Base-by-base conservation (phyloP, 2,888 invertebrate species). In the Agriopis leucophaearia region DNA sequence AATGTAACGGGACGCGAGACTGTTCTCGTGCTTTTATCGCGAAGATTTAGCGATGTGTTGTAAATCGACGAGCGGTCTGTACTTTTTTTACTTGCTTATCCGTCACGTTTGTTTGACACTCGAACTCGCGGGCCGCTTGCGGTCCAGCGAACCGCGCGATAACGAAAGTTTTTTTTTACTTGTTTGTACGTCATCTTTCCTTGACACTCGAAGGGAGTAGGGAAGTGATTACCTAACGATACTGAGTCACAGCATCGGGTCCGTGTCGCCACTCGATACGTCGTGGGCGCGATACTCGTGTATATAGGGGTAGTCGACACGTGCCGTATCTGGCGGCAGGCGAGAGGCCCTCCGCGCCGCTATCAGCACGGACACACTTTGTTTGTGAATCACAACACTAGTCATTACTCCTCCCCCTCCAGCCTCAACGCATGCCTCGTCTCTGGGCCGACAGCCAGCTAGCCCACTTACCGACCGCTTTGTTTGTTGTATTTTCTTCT, bases 321-420 rank as follows among this genome's bases (percentile, higher is more conserved):
- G 57, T 57, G 64, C 64, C n/a, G 54, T 40, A 54, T 54, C 59
- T 6, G 52, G 47, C 18, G 3, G 5, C 27, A 27, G 6, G 12
- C 12, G n/a, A n/a, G n/a, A n/a, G n/a, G n/a, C n/a, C n/a, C n/a
- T n/a, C n/a, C n/a, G n/a, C n/a, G 16, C 18, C 40, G 58, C 45
- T 45, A 45, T 54, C 51, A 5, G n/a, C 51, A 35, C 58, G 59
- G 48, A 42, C 63, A 12, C 40, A n/a, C 48, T 50, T 42, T 16
- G 50, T 56, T 51, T 38, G 60, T 56, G 56, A 66, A 66, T 66
- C 66, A 62, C 62, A 40, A 45, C 52, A 36, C 57, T 44, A 57
- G 44, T 47, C 38, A 58, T 64, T 16, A 58, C 44, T 15, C 42
- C n/a, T 9, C 15, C n/a, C 45, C 5, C 51, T 10, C 13, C 48